Percentiles rank a stretch among this genome's conserved stretches.
These are phyloP conservation scores for Riparia riparia DNA, from an alignment of 2,113 vertebrate species.

Conservation along the genomic window DNA sequence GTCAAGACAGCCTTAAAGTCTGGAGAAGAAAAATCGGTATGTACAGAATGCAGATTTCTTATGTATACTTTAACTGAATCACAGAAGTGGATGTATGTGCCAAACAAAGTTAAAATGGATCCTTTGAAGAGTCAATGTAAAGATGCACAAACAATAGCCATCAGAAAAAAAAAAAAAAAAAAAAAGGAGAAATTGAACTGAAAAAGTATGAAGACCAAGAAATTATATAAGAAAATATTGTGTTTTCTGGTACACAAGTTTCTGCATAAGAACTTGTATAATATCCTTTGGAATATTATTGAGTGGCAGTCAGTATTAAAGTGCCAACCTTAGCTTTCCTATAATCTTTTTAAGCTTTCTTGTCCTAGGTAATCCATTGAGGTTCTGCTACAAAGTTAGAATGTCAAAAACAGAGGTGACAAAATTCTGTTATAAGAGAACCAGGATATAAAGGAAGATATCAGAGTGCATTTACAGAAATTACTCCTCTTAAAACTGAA, in stretches of 20 bases:
- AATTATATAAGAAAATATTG: neutral
- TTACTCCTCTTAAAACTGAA: neutral
- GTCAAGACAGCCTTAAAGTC: neutral
- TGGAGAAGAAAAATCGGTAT: neutral
- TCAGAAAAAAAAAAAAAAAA: neutral
- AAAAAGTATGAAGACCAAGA: neutral
- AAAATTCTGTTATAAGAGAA: neutral
- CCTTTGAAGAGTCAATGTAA: neutral
- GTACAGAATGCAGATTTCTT: neutral
- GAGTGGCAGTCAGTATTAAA: neutral
- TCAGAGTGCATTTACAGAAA: neutral
- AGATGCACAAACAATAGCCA: neutral
- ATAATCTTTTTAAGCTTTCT: neutral
- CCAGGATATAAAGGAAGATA: neutral
- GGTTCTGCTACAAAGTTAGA: neutral
- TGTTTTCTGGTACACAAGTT: neutral
- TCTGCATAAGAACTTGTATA: neutral
- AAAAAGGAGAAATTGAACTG: neutral
- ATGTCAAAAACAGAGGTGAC: neutral
- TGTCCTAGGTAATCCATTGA: neutral
- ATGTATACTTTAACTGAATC: neutral
- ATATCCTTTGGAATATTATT: neutral
- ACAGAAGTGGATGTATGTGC: neutral
- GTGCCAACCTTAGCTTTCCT: neutral
- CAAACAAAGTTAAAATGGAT: neutral